Base-by-base conservation (phyloP, 2,113 vertebrate genomes). In the Etheostoma cragini region DNA sequence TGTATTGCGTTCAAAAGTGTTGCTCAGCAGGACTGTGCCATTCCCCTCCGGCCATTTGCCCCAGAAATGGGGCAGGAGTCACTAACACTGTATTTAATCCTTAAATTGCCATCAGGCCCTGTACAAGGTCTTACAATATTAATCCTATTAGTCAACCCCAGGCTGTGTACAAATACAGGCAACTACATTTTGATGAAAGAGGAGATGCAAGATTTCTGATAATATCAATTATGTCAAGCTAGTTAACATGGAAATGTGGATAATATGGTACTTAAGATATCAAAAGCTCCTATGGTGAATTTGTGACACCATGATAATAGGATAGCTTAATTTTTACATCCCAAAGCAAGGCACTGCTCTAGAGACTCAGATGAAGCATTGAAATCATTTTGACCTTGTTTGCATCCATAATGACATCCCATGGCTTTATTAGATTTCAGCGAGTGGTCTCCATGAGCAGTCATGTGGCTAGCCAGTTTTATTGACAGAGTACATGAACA, bases 81-180 rank as follows among this genome's bases (percentile, higher is more conserved):
- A 76, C 73, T 38, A 56, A 66, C 54, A 45, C 62, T 85, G 67
- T 47, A 76, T 42, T 72, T 91, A 89, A 92, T 90, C 89, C 80
- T 68, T 53, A 80, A 85, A 89, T 91, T 84, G 84, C 81, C 85
- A 84, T 81, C 66, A 50, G 81, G 87, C 80, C 81, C 79, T 64
- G 75, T 58, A 81, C 73, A 70, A 85, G 83, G 84, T 86, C 69
- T 87, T 77, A 89, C 77, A 72, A 74, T 78, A 82, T 85, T 89
- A 88, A 89, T 91, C 90, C 72, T 80, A 93, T 93, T 91, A 89
- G 87, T 76, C 77, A 81, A 72, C 72, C 81, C 81, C 45, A 53
- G 54, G 42, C 77, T 78, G 71, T 46, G 60, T 79, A 50, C n/a
- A 24, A 82, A 86, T 73, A 63, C 66, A 68, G 56, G 69, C 63